Conservation (phyloP, 2,888 invertebrate species). For the Corythucha ciliata region DNA sequence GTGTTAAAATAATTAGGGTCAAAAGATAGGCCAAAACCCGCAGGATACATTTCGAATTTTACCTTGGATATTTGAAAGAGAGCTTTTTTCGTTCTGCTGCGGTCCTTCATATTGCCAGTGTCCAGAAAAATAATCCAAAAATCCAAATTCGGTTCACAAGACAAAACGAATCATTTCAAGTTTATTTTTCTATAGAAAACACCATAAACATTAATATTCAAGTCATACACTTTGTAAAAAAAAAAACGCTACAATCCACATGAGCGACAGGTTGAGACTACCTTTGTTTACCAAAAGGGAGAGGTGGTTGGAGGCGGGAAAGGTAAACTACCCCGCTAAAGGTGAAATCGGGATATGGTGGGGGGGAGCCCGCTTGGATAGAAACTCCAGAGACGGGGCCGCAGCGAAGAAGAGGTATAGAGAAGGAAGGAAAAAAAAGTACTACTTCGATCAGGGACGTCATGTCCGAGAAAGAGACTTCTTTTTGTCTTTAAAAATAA, state of each 20-base stretch:
- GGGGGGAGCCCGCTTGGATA: neutral
- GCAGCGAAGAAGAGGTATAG: neutral
- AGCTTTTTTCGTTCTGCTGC: conserved; percentile 42
- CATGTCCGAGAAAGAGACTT: no score
- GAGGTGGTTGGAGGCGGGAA: conserved; percentile 4
- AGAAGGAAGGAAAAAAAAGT: neutral
- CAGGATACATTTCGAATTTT: conserved; percentile 19
- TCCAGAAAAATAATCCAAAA: no score
- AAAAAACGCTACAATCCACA: neutral
- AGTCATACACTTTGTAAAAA: neutral
- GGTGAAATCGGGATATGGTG: no score
- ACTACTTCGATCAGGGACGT: neutral
- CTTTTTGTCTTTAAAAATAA: no score
- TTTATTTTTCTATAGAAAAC: no score
- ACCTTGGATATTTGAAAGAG: conserved; percentile 70
- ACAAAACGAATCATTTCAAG: no score
- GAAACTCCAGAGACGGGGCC: neutral
- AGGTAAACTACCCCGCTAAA: no score
- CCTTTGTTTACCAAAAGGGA: conserved; percentile 23
- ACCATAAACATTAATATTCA: conserved; percentile 1
- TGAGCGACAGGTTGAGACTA: conserved; percentile 7
- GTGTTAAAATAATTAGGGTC: neutral
- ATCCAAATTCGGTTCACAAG: no score
- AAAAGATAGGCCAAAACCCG: conserved; percentile 14
- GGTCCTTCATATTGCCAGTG: conserved; percentile 45